Conservation (phyloP, 2,797 vertebrate species). For the Trachops cirrhosus region DNA sequence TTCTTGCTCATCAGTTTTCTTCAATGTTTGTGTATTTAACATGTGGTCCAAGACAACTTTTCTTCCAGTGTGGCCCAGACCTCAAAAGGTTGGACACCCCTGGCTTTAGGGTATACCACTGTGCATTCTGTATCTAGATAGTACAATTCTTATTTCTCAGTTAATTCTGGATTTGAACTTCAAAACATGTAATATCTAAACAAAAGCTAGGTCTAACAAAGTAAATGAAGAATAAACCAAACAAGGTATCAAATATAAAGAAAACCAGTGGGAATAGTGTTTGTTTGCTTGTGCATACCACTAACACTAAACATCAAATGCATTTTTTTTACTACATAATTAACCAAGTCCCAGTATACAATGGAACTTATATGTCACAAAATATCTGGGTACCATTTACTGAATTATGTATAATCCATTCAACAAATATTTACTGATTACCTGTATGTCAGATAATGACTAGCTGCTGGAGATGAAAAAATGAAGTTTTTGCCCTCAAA, state of each 20-base stretch:
- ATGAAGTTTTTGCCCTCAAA: background rate
- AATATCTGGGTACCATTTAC: background rate
- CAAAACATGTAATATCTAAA: background rate
- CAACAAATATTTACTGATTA: background rate
- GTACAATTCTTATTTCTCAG: background rate
- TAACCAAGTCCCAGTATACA: background rate
- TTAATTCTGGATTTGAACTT: background rate
- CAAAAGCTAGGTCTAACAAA: slow-evolving; percentile 14
- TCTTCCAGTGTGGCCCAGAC: too few species aligned
- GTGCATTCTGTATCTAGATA: background rate
- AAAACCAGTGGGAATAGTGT: background rate
- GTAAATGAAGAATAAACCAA: slow-evolving; percentile 10
- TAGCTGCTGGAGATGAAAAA: background rate
- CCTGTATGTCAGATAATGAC: background rate
- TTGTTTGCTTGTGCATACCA: background rate
- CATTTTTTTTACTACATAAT: background rate
- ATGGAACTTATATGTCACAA: background rate
- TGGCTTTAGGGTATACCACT: background rate
- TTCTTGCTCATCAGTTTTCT: too few species aligned
- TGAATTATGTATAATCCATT: background rate
- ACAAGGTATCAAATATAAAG: background rate
- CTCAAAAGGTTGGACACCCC: too few species aligned
- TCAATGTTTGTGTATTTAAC: too few species aligned
- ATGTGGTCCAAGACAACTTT: too few species aligned
- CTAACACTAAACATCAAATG: background rate